Percentiles rank a stretch among this genome's conserved stretches.
These are phyloP conservation scores for Drosophila quadrilineata DNA, from an alignment of 1,140 invertebrate species.

Conservation along the genomic window DNA sequence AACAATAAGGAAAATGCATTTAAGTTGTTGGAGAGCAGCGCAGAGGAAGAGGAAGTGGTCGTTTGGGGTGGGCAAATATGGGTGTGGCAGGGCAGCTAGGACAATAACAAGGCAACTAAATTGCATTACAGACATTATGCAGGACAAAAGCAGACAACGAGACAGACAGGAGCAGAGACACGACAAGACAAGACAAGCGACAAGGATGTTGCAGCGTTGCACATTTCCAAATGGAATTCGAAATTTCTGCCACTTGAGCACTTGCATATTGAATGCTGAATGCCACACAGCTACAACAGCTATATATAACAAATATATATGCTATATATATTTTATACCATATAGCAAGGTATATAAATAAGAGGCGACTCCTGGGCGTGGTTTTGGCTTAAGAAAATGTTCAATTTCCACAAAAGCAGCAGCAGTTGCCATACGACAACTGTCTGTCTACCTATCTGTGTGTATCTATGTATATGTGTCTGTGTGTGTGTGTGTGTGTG, in stretches of 20 bases:
- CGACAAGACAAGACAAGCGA: slow-evolving; percentile 31
- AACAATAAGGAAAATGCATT: slow-evolving; percentile 79
- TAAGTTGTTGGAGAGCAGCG: slow-evolving; percentile 21
- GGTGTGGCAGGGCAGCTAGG: slow-evolving; percentile 54
- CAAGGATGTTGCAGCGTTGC: slow-evolving; percentile 71
- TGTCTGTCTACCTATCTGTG: not conserved
- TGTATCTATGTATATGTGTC: slow-evolving; percentile 6
- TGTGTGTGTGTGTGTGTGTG: not conserved
- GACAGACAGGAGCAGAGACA: slow-evolving; percentile 1
- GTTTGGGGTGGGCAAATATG: slow-evolving; percentile 15
- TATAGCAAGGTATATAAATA: not conserved
- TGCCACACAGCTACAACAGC: slow-evolving; percentile 18
- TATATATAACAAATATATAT: slow-evolving; percentile 12
- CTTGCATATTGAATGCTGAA: slow-evolving; percentile 47
- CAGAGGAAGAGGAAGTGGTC: too few relatives aligned
- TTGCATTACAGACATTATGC: slow-evolving; percentile 68
- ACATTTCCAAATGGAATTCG: slow-evolving; percentile 70
- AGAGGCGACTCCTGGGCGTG: too few relatives aligned
- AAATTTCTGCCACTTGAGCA: slow-evolving; percentile 35
- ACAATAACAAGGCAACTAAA: slow-evolving; percentile 76
- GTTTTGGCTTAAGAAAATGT: slow-evolving; percentile 37
- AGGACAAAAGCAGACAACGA: slow-evolving; percentile 19
- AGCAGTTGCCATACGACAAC: slow-evolving; percentile 19
- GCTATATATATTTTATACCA: slow-evolving; percentile 8
- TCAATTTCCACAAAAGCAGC: slow-evolving; percentile 45